phyloP scores from a whole-genome alignment of 2,797 vertebrate genomes.

The Octomys mimax region DNA sequence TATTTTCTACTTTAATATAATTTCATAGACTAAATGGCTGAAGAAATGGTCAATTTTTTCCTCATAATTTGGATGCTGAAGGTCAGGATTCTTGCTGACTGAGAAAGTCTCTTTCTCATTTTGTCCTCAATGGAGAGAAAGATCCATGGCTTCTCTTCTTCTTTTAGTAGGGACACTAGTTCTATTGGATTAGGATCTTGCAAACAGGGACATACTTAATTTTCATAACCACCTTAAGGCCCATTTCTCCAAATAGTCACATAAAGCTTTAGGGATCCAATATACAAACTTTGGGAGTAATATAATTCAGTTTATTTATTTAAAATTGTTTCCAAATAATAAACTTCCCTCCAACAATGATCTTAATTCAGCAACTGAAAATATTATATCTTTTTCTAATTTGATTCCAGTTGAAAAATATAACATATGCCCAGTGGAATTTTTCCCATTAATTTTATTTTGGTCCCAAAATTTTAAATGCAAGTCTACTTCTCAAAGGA shows the following conservation, averaged over 20 bases:
- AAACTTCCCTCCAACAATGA: not conserved
- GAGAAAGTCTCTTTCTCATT: not conserved
- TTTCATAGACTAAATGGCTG: not conserved
- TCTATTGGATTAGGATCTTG: not conserved
- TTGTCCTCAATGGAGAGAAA: not conserved
- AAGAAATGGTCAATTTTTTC: not conserved
- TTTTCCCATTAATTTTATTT: not conserved
- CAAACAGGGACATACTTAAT: not conserved
- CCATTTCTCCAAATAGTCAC: not conserved
- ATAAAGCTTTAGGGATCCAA: not conserved
- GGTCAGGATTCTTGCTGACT: not conserved
- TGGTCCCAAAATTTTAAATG: slow-evolving; percentile 46
- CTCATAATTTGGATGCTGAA: not conserved
- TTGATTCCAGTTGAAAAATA: slow-evolving; percentile 20
- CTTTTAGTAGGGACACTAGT: rapidly evolving
- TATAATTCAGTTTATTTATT: not conserved
- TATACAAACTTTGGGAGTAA: not conserved
- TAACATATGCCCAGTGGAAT: not conserved
- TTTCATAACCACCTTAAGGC: not conserved
- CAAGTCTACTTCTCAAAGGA: slow-evolving; percentile 39
- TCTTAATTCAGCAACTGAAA: not conserved
- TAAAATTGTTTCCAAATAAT: slow-evolving; percentile 18
- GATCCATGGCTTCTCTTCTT: not conserved
- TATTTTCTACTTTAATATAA: not conserved
- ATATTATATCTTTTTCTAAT: slow-evolving; percentile 24